Percentiles rank a stretch among this genome's conserved stretches.
These are phyloP conservation scores for Chloroceryle amazona DNA, from an alignment of 2,797 vertebrate species.

Conservation along the genomic window DNA sequence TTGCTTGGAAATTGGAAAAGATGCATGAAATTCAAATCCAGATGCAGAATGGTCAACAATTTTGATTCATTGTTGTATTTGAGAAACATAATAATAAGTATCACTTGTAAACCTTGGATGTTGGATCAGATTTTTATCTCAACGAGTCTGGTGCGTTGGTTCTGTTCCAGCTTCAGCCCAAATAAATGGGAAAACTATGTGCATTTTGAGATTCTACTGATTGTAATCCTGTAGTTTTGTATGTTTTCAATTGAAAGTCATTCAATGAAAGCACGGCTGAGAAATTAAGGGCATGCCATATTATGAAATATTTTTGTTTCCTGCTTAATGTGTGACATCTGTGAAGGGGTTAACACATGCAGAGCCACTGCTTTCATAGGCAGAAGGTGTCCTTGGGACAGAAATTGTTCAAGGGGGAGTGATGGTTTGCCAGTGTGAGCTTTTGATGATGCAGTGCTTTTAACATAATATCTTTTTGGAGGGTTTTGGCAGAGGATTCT, in stretches of 20 bases:
- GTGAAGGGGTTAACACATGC: background rate
- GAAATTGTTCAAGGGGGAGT: background rate
- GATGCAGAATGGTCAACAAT: background rate
- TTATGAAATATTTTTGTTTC: background rate
- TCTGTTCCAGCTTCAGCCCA: background rate
- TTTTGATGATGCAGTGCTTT: conserved; percentile 27
- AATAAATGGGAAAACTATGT: background rate
- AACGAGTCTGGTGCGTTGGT: background rate
- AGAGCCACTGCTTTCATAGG: background rate
- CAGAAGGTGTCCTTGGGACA: background rate
- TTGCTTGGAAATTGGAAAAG: background rate
- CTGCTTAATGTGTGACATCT: background rate
- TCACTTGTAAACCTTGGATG: background rate
- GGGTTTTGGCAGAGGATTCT: conserved; percentile 34
- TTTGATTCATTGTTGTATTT: background rate
- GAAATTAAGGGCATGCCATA: background rate
- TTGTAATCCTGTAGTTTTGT: background rate
- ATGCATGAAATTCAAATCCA: background rate
- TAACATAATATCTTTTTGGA: conserved; percentile 20
- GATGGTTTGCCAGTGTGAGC: background rate
- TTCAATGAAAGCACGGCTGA: background rate
- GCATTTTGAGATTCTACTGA: background rate
- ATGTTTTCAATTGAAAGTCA: background rate
- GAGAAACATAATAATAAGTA: background rate
- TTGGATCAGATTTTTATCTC: background rate